Conservation (phyloP, 2,797 vertebrate genomes). For the Podarcis lilfordi region DNA sequence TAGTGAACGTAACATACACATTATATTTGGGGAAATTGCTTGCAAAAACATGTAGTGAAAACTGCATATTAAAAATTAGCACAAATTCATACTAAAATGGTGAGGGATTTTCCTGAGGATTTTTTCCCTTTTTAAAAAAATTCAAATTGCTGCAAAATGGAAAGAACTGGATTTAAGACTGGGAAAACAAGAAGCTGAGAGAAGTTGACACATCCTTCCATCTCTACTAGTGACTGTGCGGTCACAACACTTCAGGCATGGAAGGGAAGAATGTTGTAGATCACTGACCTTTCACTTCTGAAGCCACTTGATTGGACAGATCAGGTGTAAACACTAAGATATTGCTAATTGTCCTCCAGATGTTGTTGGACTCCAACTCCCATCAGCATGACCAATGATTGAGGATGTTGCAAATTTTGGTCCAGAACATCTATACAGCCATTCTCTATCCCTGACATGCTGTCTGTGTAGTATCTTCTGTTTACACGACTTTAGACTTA, state of each 20-base stretch:
- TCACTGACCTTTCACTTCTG: background rate
- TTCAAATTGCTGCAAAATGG: too few relatives aligned
- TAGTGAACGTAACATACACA: too few relatives aligned
- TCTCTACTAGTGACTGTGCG: background rate
- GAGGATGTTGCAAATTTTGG: background rate
- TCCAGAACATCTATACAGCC: background rate
- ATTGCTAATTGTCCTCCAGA: background rate
- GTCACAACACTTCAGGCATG: background rate
- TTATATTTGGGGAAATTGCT: too few relatives aligned
- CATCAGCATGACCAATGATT: background rate
- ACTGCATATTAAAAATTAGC: too few relatives aligned
- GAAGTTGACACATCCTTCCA: too few relatives aligned
- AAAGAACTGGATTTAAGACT: too few relatives aligned
- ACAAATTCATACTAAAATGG: too few relatives aligned
- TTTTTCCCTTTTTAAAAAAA: too few relatives aligned
- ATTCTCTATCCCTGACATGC: background rate
- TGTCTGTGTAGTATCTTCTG: background rate
- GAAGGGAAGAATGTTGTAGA: background rate
- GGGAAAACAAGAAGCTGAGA: too few relatives aligned
- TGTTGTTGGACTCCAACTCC: background rate
- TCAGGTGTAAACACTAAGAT: background rate
- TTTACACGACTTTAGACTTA: background rate
- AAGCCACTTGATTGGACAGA: background rate
- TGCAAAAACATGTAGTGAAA: too few relatives aligned
- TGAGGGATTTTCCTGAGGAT: too few relatives aligned